These are phyloP conservation scores for Ceratitis capitata DNA, from an alignment of 1,140 invertebrate genomes.

Conservation along the genomic window DNA sequence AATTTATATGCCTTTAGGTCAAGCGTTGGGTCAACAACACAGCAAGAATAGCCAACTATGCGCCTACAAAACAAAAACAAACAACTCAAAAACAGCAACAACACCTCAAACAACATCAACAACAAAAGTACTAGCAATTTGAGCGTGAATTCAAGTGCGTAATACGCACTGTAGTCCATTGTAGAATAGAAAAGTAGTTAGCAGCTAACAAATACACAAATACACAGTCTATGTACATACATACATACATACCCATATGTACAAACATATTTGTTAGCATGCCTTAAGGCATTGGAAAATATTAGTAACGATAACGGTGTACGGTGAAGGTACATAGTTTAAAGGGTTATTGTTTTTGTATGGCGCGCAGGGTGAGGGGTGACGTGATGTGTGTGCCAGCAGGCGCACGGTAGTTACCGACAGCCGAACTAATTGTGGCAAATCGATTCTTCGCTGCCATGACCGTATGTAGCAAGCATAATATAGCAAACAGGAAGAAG, in stretches of 20 bases:
- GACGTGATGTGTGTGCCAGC: not conserved
- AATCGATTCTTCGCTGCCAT: conserved; percentile 31
- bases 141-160: conserved; percentile 21
- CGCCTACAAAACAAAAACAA: not conserved
- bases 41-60: conserved; percentile 4
- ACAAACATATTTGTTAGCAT: not conserved
- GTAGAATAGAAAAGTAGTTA: too few relatives aligned
- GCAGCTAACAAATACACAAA: not conserved
- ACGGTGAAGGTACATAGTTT: not conserved
- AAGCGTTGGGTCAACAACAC: conserved; percentile 30
- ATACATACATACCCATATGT: too few relatives aligned
- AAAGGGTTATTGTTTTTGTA: too few relatives aligned
- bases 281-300: not conserved
- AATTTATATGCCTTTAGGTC: conserved; percentile 11
- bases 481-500: not conserved
- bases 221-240: too few relatives aligned
- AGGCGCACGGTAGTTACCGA: not conserved
- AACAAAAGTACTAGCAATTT: not conserved
- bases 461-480: too few relatives aligned
- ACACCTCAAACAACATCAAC: not conserved
- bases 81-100: not conserved
- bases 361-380: not conserved
- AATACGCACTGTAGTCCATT: conserved; percentile 21
- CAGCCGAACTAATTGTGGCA: conserved; percentile 30
- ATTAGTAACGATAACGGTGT: not conserved